These are phyloP conservation scores for Dendronephthya gigantea DNA, from an alignment of 64 coral and sea anemone species.

Conservation along the genomic window DNA sequence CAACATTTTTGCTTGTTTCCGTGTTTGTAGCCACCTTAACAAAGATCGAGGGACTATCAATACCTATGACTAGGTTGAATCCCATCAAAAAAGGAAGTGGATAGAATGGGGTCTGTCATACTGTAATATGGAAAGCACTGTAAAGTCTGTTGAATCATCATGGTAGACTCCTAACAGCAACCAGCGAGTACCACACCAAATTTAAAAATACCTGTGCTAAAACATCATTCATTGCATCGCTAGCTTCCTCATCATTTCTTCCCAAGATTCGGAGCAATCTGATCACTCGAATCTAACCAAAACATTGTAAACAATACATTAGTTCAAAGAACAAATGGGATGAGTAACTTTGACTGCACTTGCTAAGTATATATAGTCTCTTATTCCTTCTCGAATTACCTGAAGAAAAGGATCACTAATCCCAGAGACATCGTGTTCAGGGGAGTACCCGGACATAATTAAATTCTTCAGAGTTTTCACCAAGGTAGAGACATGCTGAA, in stretches of 20 bases:
- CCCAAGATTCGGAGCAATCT: conserved; percentile 91
- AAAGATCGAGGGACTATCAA: no score
- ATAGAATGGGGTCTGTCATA: no score
- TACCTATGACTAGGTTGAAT: no score
- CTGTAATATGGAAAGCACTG: background rate
- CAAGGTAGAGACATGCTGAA: conserved; percentile 88
- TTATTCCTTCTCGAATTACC: conserved; percentile 16
- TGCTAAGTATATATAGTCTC: no score
- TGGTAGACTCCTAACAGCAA: no score
- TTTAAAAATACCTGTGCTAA: conserved; percentile 63
- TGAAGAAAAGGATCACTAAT: conserved; percentile 98
- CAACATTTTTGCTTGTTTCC: conserved; percentile 99
- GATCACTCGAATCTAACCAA: conserved; percentile 72
- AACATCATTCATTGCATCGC: conserved; percentile 98
- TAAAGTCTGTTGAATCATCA: no score
- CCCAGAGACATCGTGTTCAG: conserved; percentile 94
- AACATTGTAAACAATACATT: background rate
- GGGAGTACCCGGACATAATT: conserved; percentile 95
- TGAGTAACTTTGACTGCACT: no score
- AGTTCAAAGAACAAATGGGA: no score
- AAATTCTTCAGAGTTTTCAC: conserved; percentile 94
- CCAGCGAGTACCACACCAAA: background rate
- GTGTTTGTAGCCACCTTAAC: conserved; percentile 95
- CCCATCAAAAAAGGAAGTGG: no score
- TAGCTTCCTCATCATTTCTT: conserved; percentile 76